phyloP scores from a whole-genome alignment of 2,888 invertebrate species.

The Nebria brevicollis region DNA sequence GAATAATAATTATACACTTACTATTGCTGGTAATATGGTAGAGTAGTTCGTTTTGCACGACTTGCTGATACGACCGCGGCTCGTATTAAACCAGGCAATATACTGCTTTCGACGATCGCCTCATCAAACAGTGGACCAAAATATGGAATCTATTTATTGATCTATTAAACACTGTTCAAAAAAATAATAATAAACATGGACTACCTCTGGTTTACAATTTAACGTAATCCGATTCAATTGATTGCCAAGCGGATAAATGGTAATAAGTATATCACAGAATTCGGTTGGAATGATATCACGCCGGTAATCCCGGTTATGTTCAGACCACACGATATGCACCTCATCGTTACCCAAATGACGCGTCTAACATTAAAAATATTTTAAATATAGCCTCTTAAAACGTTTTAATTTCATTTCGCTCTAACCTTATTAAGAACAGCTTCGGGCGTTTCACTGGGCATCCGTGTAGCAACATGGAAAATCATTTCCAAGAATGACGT shows the following conservation, averaged over 20 bases:
- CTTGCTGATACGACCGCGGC: constrained; percentile 93
- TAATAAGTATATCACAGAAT: constrained; percentile 98
- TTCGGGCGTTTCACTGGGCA: constrained; percentile 91
- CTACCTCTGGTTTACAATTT: constrained; percentile 85
- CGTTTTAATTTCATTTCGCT: not conserved
- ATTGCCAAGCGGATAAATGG: constrained; percentile 91
- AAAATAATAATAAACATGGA: constrained; percentile 50
- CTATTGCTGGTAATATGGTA: constrained; percentile 92
- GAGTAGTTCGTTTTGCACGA: constrained; percentile 86
- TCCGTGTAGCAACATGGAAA: constrained; percentile 97
- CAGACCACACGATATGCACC: constrained; percentile 99
- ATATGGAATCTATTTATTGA: constrained; percentile 74
- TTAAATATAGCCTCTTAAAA: no score
- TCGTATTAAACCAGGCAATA: constrained; percentile 86
- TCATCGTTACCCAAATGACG: constrained; percentile 98
- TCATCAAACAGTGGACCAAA: constrained; percentile 98
- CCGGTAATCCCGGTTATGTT: constrained; percentile 94
- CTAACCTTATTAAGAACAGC: constrained; percentile 84
- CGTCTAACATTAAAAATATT: constrained; percentile 68
- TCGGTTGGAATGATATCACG: constrained; percentile 98
- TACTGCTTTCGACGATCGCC: constrained; percentile 77
- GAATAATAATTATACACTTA: constrained; percentile 64
- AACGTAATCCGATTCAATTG: constrained; percentile 90
- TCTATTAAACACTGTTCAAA: not conserved
- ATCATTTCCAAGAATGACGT: constrained; percentile 93